Base-by-base conservation (phyloP, 2,113 vertebrate species). In the Xiphias gladius region DNA sequence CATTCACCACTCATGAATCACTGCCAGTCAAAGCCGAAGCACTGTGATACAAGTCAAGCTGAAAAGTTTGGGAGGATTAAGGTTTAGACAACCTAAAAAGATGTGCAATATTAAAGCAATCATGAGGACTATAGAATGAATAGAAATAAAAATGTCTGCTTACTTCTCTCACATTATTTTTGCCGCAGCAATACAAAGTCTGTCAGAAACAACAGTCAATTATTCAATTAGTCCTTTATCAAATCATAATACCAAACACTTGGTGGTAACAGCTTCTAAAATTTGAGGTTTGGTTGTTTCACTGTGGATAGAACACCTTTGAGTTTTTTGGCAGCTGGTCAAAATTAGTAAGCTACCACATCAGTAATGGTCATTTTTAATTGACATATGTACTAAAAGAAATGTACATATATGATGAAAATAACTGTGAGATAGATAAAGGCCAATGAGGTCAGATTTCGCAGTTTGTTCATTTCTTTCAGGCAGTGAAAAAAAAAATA, bases 1-100 rank as follows among this genome's bases (percentile, higher is more conserved):
- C 80, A 83, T 84, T 91, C 43, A 79, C 39, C 43, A 24, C 46
- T 69, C 86, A 86, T 77, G 75, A 91, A 78, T 88, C 84, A 84
- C 52, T 24, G 70, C 58, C 70, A 54, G n/a, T 64, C 58, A 75
- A 30, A 82, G 48, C 16, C 22, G 59, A 74, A 50, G 22, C 26
- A 43, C 0, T 46, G 71, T 66, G 30, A 73, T 62, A 30, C 24
- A 48, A 70, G 67, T 50, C 30, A 5, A 37, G 37, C 14, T 35
- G 32, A 37, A n/a, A 52, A 30, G 5, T 26, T 17, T 37, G 20
- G 43, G 16, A 59, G 17, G 63, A 55, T 52, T 67, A 28, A 30
- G 28, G 43, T 68, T 67, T 3, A 64, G 54, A 68, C 59, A 22
- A 19, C 0, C 7, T 24, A 26, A 82, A 43, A 62, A 28, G 10